Evolutionary conservation across 2,113 vertebrate species (phyloP), one percentile per base, ranked within the genome.

Genomic region (Alligator mississippiensis): DNA sequence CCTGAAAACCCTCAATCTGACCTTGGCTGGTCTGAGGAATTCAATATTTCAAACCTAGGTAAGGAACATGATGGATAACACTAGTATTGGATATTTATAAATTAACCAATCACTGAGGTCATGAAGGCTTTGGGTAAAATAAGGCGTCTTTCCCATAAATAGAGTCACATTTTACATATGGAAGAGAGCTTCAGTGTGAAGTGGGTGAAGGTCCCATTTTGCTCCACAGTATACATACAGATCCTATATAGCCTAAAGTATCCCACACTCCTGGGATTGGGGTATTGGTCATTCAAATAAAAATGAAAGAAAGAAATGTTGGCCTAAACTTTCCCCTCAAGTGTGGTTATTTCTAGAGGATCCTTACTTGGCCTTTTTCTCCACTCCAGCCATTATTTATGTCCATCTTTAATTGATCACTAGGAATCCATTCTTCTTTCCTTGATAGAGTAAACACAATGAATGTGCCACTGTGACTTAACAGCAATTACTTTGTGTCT

Each of bases 311-410:
- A 62, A 57, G 6, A 24, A 27, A 78, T 59, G 14, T 59, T 24
- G 25, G 61, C 61, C 21, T 81, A 80, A 93, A 82, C 18, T 66
- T 93, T 84, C 6, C 6, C 38, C 34, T 77, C 16, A 79, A 83
- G 38, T 93, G 77, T 82, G 90, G 5, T 19, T 72, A 27, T 66
- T 34, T 9, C 30, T 77, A 28, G 25, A 62, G 24, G 86, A 76
- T 90, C 90, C 85, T 87, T 25, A 82, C 85, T 91, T 93, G 34
- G 54, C 57, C 10, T n/a, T 62, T 91, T 34, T 15, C 91, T 61
- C 74, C 60, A 24, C 30, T 21, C 82, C 57, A 82, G 86, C 58
- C 28, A 68, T 54, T 89, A 77, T 28, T 80, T 3, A 7, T 60
- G 28, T 88, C 77, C 76, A 70, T 88, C 78, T 88, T 38, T 58